These are phyloP conservation scores for Nanorana parkeri DNA, from an alignment of 2,113 vertebrate species.

Conservation along the genomic window DNA sequence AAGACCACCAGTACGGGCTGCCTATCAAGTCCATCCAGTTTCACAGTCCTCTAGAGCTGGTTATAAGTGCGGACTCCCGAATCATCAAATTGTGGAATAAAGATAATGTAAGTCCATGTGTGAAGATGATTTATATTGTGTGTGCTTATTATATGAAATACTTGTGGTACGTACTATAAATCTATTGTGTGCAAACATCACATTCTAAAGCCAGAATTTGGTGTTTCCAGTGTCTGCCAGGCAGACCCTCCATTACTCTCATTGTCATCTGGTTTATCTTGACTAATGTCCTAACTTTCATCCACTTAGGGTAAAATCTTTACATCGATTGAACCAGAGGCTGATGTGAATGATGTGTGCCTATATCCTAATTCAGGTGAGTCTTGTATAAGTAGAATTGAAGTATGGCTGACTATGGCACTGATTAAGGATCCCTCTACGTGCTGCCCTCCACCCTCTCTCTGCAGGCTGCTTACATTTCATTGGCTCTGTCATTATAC, in stretches of 20 bases:
- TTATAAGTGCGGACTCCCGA: constrained; percentile 91
- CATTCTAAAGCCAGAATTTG: no score
- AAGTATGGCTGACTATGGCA: neutral
- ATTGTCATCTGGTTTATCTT: neutral
- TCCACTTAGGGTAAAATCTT: constrained; percentile 87
- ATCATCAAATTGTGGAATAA: constrained; percentile 98
- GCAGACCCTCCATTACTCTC: neutral
- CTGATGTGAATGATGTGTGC: constrained; percentile 91
- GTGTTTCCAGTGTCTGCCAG: no score
- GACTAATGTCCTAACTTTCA: neutral
- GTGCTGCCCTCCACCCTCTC: no score
- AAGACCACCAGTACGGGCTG: constrained; percentile 93
- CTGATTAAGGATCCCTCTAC: neutral
- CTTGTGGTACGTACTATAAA: no score
- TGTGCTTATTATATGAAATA: no score
- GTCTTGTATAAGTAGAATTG: neutral
- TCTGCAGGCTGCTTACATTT: no score
- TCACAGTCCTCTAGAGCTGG: constrained; percentile 84
- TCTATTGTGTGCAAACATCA: no score
- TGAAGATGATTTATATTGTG: neutral
- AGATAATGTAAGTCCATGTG: constrained; percentile 79
- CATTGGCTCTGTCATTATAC: no score
- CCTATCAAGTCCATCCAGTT: constrained; percentile 92
- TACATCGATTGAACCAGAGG: constrained; percentile 89
- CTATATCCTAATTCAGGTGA: constrained; percentile 92